Percentiles rank a stretch among this genome's conserved stretches.
Evolutionary conservation across 2,888 invertebrate genomes (phyloP).

Genomic region (Rosalia funebris): DNA sequence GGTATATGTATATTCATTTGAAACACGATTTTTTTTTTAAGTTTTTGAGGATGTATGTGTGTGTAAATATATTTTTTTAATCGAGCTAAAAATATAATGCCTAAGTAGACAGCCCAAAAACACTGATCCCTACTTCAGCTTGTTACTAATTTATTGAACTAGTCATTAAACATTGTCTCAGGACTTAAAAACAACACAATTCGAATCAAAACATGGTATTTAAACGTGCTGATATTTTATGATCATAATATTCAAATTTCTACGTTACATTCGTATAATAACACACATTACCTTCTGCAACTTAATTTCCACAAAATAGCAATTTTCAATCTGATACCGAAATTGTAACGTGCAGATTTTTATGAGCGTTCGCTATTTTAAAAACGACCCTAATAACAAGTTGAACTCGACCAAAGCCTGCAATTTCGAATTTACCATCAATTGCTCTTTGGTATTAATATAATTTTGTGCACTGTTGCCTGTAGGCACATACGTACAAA

Average conservation of each 20-base stretch:
- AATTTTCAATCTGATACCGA: constrained; percentile 65
- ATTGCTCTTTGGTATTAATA: constrained; percentile 62
- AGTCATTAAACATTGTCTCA: too few species aligned
- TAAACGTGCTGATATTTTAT: constrained; percentile 24
- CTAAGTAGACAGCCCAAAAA: too few species aligned
- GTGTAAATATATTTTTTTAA: too few species aligned
- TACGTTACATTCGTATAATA: constrained; percentile 55
- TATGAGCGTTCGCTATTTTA: constrained; percentile 55
- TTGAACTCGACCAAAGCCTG: constrained; percentile 54
- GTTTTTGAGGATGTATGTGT: too few species aligned
- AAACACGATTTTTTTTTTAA: too few species aligned
- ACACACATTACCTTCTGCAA: constrained; percentile 61
- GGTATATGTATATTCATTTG: too few species aligned
- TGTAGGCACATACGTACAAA: constrained; percentile 48
- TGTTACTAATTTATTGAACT: too few species aligned
- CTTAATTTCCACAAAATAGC: constrained; percentile 64
- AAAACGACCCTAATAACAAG: constrained; percentile 59
- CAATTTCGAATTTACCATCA: constrained; percentile 64
- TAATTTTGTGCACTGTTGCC: constrained; percentile 61
- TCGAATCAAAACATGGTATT: constrained; percentile 23
- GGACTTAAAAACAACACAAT: too few species aligned
- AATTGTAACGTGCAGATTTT: constrained; percentile 59
- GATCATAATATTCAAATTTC: constrained; percentile 57
- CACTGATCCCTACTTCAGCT: too few species aligned
- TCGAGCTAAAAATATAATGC: too few species aligned